Percentiles rank a stretch among this genome's conserved stretches.
Conservation (phyloP, 2,888 invertebrate species). For the Temnothorax ravouxi region DNA sequence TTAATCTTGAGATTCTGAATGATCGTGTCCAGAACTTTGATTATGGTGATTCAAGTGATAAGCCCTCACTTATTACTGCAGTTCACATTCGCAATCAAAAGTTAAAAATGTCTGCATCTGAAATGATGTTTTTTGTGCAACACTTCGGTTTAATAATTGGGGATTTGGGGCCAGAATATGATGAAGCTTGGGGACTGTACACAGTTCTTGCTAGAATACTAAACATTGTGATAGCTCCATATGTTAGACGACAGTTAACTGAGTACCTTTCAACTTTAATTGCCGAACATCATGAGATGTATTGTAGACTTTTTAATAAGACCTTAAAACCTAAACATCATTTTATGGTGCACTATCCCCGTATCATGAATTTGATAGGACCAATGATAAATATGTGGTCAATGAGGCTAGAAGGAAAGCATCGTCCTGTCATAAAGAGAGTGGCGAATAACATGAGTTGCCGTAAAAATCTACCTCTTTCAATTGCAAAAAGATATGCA, state of each 20-base stretch:
- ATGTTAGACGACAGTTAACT: background rate
- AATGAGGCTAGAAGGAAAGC: no score
- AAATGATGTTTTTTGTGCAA: conserved; percentile 49
- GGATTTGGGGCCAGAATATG: conserved; percentile 49
- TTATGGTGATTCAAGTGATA: conserved; percentile 49
- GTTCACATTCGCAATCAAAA: conserved; percentile 43
- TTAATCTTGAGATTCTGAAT: conserved; percentile 49
- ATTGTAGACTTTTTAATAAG: conserved; percentile 6
- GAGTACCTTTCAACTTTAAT: conserved; percentile 24
- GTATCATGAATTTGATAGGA: no score
- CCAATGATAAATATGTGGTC: no score
- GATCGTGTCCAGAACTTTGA: conserved; percentile 49
- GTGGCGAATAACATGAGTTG: no score
- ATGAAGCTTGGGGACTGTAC: conserved; percentile 48
- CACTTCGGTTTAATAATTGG: conserved; percentile 32
- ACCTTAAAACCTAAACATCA: conserved; percentile 35
- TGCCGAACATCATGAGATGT: conserved; percentile 23
- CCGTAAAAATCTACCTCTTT: no score
- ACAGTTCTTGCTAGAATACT: conserved; percentile 44
- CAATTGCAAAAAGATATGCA: no score
- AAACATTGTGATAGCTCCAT: conserved; percentile 40
- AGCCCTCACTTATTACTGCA: conserved; percentile 38
- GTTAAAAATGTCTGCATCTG: conserved; percentile 54
- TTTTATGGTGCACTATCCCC: conserved; percentile 28
- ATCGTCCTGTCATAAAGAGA: no score